These are phyloP conservation scores for Luidia sarsii DNA, from an alignment of 53 echinoderm and acorn worm genomes.

Conservation along the genomic window DNA sequence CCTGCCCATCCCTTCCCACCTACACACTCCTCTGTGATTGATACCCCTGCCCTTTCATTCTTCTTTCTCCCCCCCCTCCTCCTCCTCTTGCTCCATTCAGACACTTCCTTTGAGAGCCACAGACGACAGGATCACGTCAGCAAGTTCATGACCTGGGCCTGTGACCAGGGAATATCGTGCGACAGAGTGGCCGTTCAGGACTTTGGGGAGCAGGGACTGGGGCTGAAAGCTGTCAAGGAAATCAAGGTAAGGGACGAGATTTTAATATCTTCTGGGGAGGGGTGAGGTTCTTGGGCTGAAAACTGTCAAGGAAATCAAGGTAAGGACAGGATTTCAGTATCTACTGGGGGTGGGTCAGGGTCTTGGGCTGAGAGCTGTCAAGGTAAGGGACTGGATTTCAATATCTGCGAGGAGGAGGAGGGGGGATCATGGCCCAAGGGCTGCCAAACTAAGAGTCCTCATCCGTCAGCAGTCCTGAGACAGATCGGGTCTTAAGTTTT, in stretches of 20 bases:
- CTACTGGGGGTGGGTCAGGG: conserved; percentile 69
- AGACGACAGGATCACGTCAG: conserved; percentile 66
- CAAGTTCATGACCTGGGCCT: conserved; percentile 76
- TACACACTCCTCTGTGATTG: neutral
- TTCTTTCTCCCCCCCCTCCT: too few relatives aligned
- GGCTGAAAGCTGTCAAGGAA: conserved; percentile 78
- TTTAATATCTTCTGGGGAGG: too few relatives aligned
- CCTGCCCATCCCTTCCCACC: too few relatives aligned
- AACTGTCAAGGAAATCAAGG: conserved; percentile 85
- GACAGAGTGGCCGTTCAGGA: conserved; percentile 63
- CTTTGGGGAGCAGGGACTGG: conserved; percentile 74
- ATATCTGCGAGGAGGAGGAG: too few relatives aligned
- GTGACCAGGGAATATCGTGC: conserved; percentile 59
- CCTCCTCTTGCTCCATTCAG: too few relatives aligned
- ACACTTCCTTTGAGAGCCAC: conserved; percentile 44
- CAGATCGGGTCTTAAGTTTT: too few relatives aligned
- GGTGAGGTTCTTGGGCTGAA: conserved; percentile 80
- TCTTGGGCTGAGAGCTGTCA: conserved; percentile 79
- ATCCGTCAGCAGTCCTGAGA: too few relatives aligned
- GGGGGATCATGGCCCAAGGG: too few relatives aligned
- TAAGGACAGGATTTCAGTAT: too few relatives aligned
- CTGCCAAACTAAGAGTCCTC: too few relatives aligned
- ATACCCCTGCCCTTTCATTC: neutral
- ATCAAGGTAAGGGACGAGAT: conserved; percentile 77
- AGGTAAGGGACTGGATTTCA: too few relatives aligned